phyloP scores from a whole-genome alignment of 2,113 vertebrate species.

The Micronycteris hirsuta region DNA sequence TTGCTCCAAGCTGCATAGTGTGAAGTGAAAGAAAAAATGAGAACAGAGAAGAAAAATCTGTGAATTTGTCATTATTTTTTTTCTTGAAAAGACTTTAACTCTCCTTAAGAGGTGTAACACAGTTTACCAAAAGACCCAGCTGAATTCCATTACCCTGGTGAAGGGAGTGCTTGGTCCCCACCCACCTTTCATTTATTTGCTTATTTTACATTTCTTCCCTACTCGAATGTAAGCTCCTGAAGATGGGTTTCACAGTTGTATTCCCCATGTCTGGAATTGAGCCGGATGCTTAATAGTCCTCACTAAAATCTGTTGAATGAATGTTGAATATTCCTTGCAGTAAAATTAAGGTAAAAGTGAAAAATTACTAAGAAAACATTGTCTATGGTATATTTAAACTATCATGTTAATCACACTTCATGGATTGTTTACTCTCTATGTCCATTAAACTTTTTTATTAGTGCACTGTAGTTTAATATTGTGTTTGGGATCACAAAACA shows the following conservation, averaged over 20 bases:
- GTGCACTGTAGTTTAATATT: background rate
- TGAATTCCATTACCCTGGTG: background rate
- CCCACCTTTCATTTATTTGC: background rate
- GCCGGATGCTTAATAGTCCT: background rate
- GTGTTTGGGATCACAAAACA: background rate
- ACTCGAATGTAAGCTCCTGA: background rate
- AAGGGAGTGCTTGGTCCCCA: background rate
- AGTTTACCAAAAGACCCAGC: background rate
- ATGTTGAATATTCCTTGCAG: constrained; percentile 15
- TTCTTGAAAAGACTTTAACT: background rate
- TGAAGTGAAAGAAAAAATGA: background rate
- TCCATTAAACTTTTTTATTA: background rate
- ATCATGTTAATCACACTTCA: background rate
- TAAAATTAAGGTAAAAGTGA: constrained; percentile 4
- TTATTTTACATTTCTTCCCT: background rate
- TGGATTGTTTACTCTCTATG: background rate
- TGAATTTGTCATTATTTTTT: background rate
- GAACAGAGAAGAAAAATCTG: background rate
- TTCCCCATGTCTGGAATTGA: background rate
- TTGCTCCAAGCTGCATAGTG: background rate
- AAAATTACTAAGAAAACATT: constrained; percentile 38
- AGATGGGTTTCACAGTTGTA: background rate
- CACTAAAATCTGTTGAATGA: background rate
- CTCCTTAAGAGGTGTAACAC: background rate
- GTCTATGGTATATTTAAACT: background rate